These are phyloP conservation scores for Onychostoma macrolepis DNA, from an alignment of 2,113 vertebrate genomes.

Conservation along the genomic window DNA sequence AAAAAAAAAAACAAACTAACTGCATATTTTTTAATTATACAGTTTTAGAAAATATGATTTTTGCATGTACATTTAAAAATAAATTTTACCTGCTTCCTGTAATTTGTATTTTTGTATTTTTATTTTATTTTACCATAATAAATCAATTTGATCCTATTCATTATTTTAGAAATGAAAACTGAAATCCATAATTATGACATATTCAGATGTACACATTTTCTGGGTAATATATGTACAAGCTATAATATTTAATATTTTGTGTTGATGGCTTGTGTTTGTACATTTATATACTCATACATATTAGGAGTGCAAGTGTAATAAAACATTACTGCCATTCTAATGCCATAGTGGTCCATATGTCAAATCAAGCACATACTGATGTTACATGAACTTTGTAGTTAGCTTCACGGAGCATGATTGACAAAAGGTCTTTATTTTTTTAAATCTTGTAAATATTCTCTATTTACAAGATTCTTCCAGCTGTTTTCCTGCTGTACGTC, in stretches of 20 bases:
- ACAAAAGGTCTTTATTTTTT: background rate
- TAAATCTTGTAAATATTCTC: too few relatives aligned
- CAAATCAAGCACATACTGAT: background rate
- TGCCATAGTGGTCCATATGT: background rate
- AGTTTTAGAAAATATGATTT: background rate
- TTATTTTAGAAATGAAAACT: background rate
- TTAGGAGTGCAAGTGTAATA: background rate
- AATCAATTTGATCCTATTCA: too few relatives aligned
- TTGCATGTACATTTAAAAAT: background rate
- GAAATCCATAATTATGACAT: background rate
- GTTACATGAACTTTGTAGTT: background rate
- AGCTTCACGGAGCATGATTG: background rate
- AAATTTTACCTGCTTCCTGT: background rate
- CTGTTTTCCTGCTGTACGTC: conserved; percentile 22
- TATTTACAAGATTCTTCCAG: conserved; percentile 30
- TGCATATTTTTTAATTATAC: background rate
- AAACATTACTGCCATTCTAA: background rate
- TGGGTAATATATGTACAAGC: background rate
- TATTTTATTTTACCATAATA: background rate
- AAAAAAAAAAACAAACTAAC: background rate
- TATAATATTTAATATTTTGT: too few relatives aligned
- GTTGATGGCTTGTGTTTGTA: background rate
- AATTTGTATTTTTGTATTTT: background rate
- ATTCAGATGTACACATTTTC: background rate
- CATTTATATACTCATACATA: background rate